Evolutionary conservation across 2,888 invertebrate species (phyloP).

Genomic region (Acheta domesticus): DNA sequence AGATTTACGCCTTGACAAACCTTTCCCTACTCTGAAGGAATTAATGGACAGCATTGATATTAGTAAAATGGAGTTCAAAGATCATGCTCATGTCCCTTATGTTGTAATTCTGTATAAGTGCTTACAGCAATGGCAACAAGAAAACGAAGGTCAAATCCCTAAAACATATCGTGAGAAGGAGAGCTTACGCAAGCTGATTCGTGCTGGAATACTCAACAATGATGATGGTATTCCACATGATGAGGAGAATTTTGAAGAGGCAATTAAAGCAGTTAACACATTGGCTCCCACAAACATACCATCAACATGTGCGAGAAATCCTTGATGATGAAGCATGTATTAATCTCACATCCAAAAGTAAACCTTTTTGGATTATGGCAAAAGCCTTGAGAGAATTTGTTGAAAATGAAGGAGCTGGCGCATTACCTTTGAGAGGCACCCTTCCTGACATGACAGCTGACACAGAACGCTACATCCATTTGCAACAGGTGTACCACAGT

Average conservation of each 20-base stretch:
- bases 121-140: constrained; percentile 69
- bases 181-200: constrained; percentile 62
- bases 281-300: constrained; percentile 72
- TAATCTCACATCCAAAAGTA: constrained; percentile 73
- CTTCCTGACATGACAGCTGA: constrained; percentile 97
- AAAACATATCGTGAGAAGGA: constrained; percentile 68
- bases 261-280: constrained; percentile 83
- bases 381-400: constrained; percentile 84
- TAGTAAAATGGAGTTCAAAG: constrained; percentile 68
- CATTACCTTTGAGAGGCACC: constrained; percentile 79
- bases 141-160: constrained; percentile 59
- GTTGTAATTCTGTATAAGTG: constrained; percentile 80
- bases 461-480: constrained; percentile 80
- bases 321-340: constrained; percentile 76
- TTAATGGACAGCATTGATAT: constrained; percentile 73
- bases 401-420: constrained; percentile 74
- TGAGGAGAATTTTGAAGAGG: constrained; percentile 96
- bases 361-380: constrained; percentile 89
- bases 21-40: constrained; percentile 72
- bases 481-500: constrained; percentile 83
- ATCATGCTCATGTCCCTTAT: constrained; percentile 84
- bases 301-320: constrained; percentile 64
- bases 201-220: constrained; percentile 52
- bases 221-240: constrained; percentile 53
- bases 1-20: constrained; percentile 82